These are phyloP conservation scores for Diglossa brunneiventris DNA, from an alignment of 2,113 vertebrate species.

Conservation along the genomic window DNA sequence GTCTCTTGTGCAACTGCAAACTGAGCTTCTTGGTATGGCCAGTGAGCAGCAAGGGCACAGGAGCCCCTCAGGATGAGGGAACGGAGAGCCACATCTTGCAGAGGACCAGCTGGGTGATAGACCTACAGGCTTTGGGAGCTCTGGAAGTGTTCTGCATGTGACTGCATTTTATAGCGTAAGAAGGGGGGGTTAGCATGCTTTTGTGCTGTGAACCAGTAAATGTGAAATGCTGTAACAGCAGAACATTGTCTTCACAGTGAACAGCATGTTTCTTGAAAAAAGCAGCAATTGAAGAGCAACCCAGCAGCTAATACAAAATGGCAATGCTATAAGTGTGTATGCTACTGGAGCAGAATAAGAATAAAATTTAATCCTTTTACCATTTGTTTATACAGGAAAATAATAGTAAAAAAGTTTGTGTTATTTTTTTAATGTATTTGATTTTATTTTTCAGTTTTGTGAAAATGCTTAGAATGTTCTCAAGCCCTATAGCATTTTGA, in stretches of 20 bases:
- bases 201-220: neutral
- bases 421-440: neutral
- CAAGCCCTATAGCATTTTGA: neutral
- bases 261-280: neutral
- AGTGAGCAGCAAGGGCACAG: neutral
- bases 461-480: neutral
- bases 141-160: neutral
- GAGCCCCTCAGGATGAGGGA: neutral
- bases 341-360: neutral
- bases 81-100: accelerated
- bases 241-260: neutral
- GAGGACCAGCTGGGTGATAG: accelerated
- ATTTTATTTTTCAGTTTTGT: neutral
- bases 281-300: neutral
- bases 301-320: neutral
- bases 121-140: neutral
- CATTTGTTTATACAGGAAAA: neutral
- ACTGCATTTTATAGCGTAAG: neutral
- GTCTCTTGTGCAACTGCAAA: neutral
- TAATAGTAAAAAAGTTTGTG: neutral
- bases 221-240: neutral
- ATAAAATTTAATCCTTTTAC: neutral
- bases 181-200: neutral
- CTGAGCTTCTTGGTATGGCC: neutral
- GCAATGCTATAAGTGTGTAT: neutral